Evolutionary conservation across 2,113 vertebrate species (phyloP).

Genomic region (Aepyceros melampus): DNA sequence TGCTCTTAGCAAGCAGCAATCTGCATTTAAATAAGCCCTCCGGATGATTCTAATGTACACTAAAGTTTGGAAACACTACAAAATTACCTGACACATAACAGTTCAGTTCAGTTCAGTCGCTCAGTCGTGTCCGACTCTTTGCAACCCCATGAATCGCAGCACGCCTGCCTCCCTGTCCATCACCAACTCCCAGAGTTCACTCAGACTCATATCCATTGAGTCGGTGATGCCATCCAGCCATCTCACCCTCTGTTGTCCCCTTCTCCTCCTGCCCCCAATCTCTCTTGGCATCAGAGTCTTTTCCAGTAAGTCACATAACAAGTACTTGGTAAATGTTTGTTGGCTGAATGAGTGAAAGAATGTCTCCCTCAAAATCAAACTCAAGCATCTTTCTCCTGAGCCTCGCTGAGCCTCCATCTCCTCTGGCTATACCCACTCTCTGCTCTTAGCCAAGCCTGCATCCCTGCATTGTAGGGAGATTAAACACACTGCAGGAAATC

Average conservation of each 20-base stretch:
- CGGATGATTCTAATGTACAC: background rate
- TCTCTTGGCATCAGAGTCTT: too few relatives aligned
- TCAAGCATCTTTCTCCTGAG: background rate
- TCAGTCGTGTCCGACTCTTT: too few relatives aligned
- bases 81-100: background rate
- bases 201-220: too few relatives aligned
- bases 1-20: background rate
- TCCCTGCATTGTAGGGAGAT: too few relatives aligned
- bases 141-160: rapidly evolving
- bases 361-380: background rate
- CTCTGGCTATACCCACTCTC: background rate
- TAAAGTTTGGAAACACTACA: background rate
- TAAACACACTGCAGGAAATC: background rate
- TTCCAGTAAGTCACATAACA: background rate
- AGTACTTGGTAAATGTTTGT: background rate
- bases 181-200: too few relatives aligned
- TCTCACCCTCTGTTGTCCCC: too few relatives aligned
- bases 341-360: background rate
- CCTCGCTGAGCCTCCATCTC: background rate
- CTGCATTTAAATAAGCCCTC: background rate
- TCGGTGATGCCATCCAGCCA: too few relatives aligned
- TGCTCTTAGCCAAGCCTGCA: background rate
- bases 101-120: too few relatives aligned
- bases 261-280: too few relatives aligned
- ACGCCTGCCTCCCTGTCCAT: too few relatives aligned